phyloP scores from a whole-genome alignment of 2,888 invertebrate genomes.

The Campopleginae sp. region DNA sequence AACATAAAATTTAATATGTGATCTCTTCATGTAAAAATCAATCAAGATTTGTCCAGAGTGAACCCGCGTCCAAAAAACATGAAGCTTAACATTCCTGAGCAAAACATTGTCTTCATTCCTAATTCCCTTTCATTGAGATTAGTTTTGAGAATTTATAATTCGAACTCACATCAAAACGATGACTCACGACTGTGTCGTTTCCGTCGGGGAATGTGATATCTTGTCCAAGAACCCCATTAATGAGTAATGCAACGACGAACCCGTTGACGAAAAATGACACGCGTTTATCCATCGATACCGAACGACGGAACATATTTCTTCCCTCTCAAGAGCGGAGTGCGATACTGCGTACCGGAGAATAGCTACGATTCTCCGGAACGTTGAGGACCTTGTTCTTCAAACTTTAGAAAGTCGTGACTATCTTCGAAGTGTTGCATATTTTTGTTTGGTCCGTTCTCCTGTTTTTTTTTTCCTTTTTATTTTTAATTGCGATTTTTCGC shows the following conservation, averaged over 20 bases:
- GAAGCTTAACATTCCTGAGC: background rate
- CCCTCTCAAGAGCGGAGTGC: slow-evolving; percentile 25
- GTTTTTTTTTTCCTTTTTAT: slow-evolving; percentile 3
- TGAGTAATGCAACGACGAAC: slow-evolving; percentile 37
- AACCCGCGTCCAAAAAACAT: background rate
- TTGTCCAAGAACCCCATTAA: slow-evolving; percentile 55
- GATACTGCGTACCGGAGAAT: slow-evolving; percentile 49
- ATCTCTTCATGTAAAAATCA: background rate
- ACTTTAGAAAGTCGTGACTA: slow-evolving; percentile 67
- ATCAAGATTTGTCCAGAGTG: background rate
- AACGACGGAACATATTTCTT: slow-evolving; percentile 39
- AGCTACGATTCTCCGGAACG: background rate
- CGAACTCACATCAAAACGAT: slow-evolving; percentile 43
- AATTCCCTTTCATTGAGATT: background rate
- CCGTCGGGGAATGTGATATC: slow-evolving; percentile 63
- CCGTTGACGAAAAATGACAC: slow-evolving; percentile 14
- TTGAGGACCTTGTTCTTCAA: slow-evolving; percentile 44
- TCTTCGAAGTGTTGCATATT: slow-evolving; percentile 35
- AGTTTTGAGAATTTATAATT: slow-evolving; percentile 1
- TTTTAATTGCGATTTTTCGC: background rate
- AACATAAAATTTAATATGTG: background rate
- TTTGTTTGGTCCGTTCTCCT: background rate
- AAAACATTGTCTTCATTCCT: background rate
- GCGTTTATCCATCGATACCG: slow-evolving; percentile 8
- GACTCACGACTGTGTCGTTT: background rate